Evolutionary conservation across 2,113 vertebrate genomes (phyloP).

Genomic region (Gnathonemus echidnorhynchus): DNA sequence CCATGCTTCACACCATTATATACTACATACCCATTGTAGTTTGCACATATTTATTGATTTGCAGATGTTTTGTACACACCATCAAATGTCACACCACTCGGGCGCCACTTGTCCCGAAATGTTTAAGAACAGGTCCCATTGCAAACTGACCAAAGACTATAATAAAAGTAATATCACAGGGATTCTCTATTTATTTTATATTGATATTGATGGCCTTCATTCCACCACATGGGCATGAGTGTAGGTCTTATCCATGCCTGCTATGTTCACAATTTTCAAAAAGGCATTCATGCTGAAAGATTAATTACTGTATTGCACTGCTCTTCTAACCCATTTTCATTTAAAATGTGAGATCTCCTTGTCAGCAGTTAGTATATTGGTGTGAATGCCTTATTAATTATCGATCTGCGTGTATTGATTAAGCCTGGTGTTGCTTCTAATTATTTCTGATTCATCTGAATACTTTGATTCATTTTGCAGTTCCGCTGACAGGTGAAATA

Average conservation of each 20-base stretch:
- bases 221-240: too few species aligned
- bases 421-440: neutral
- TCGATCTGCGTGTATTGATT: slow-evolving; percentile 15
- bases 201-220: too few species aligned
- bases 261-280: neutral
- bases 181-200: too few species aligned
- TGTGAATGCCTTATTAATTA: slow-evolving; percentile 19
- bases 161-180: too few species aligned
- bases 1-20: too few species aligned
- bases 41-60: too few species aligned
- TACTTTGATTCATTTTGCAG: slow-evolving; percentile 10
- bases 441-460: slow-evolving; percentile 19
- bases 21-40: too few species aligned
- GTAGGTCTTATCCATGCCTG: neutral
- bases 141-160: too few species aligned
- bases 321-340: slow-evolving; percentile 1
- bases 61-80: too few species aligned
- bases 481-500: neutral
- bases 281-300: neutral
- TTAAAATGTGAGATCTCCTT: slow-evolving; percentile 14
- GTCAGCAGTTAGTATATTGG: slow-evolving; percentile 23
- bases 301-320: neutral
- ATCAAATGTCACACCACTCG: too few species aligned
- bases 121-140: too few species aligned
- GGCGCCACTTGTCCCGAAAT: too few species aligned